Base-by-base conservation (phyloP, 2,113 vertebrate species). In the Mustela nigripes region DNA sequence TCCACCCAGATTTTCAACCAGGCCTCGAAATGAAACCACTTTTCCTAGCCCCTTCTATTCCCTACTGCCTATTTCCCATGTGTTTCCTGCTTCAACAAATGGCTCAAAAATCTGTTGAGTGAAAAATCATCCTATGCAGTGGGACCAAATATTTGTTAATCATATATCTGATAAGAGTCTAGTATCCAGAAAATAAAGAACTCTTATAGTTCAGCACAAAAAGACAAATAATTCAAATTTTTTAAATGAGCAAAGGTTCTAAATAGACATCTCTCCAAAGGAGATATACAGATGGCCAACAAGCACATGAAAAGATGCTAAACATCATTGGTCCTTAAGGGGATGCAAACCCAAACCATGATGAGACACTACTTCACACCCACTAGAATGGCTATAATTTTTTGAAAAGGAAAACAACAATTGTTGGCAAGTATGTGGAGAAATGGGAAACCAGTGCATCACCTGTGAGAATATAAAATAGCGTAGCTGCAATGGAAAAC, bases 181-280 rank as follows among this genome's bases (percentile, higher is more conserved):
- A 83, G 7, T 48, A 76, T 91, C 53, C 45, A 91, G 42, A 95
- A 91, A 83, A 95, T 48, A 88, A 78, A 91, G 14, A 78, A 45
- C 21, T 71, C 14, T 26, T 71, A 58, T 11, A 94, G 42, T 39
- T 84, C 31, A 79, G 71, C 39, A 89, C 42, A 60, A 71, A 92
- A 89, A 84, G 36, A 53, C 24, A 95, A 71, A 16, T 26, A 79
- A 87, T 67, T 12, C 81, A 87, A 14, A 63, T 62, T 83, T 87
- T 83, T 83, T 9, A 76, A 88, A 73, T 36, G 31, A 91, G 28
- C 31, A 74, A 95, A 80, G 11, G 18, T 42, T 95, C n/a, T 83
- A 31, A 96, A 48, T 5, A 88, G 50, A 69, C 1, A 19, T 79
- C 69, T 92, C 36, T 80, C 39, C 91, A 97, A 84, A 88, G 24